A percentile compares a stretch with the other conserved stretches of the same genome.
Conservation (phyloP, 2,113 vertebrate species). For the Atherinomorus stipes region DNA sequence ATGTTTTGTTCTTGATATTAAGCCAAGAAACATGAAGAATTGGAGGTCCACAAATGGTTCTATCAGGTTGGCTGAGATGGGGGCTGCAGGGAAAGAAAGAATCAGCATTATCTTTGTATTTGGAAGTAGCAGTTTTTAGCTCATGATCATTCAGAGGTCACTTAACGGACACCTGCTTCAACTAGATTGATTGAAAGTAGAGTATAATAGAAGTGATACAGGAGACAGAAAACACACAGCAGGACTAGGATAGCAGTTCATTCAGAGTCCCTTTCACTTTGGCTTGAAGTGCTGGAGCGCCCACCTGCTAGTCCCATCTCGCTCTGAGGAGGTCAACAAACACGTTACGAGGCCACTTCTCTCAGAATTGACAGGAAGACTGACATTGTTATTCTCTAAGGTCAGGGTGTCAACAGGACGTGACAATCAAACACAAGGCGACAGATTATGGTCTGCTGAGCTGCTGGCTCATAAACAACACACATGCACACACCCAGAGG, state of each 20-base stretch:
- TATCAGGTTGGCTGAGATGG: background rate
- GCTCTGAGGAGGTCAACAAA: conserved; percentile 53
- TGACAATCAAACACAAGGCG: conserved; percentile 38
- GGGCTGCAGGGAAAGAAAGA: conserved; percentile 28
- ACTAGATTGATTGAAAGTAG: conserved; percentile 55
- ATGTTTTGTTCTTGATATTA: conserved; percentile 3
- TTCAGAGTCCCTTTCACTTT: conserved; percentile 67
- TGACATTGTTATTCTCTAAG: conserved; percentile 69
- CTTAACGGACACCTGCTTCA: conserved; percentile 63
- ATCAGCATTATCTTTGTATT: conserved; percentile 43
- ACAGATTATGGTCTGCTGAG: conserved; percentile 48
- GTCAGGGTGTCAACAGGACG: conserved; percentile 62
- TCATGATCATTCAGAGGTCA: conserved; percentile 79
- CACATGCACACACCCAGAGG: conserved; percentile 59
- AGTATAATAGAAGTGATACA: conserved; percentile 36
- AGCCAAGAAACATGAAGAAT: background rate
- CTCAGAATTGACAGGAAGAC: conserved; percentile 80
- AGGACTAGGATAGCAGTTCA: conserved; percentile 55
- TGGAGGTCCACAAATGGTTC: background rate
- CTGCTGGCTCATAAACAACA: conserved; percentile 52
- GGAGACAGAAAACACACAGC: conserved; percentile 41
- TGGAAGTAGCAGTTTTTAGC: conserved; percentile 73
- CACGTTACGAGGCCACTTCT: conserved; percentile 65
- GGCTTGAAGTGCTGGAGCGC: conserved; percentile 71
- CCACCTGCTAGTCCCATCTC: conserved; percentile 38